Evolutionary conservation across 2,888 invertebrate genomes (phyloP).

Genomic region (Copidosoma aretas): DNA sequence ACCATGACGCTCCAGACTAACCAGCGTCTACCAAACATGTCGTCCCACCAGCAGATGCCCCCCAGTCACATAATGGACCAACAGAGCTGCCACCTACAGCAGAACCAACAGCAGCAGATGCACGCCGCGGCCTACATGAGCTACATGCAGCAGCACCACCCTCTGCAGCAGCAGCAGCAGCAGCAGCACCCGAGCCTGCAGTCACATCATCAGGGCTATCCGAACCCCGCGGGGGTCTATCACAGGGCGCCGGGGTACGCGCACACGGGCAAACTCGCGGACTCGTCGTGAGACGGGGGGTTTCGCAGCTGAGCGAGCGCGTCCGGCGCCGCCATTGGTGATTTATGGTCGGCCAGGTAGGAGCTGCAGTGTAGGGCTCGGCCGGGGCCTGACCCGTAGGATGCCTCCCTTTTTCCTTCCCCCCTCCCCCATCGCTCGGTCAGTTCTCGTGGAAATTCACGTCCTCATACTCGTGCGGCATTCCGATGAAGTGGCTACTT

Average conservation of each 20-base stretch:
- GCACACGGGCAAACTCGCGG: too few species aligned
- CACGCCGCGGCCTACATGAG: slow-evolving; percentile 14
- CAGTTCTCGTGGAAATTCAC: not conserved
- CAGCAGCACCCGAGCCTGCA: too few species aligned
- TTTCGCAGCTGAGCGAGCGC: slow-evolving; percentile 14
- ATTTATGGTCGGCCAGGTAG: slow-evolving; percentile 58
- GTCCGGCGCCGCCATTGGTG: slow-evolving; percentile 44
- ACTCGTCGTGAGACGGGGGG: too few species aligned
- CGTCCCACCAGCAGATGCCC: slow-evolving; percentile 39
- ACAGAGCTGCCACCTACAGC: slow-evolving; percentile 44
- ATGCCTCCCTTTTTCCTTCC: not conserved
- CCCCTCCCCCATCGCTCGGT: not conserved
- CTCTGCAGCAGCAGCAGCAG: slow-evolving; percentile 41
- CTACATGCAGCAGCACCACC: slow-evolving; percentile 28
- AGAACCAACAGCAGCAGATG: slow-evolving; percentile 43
- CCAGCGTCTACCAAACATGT: not conserved
- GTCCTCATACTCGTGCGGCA: not conserved
- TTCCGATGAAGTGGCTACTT: not conserved
- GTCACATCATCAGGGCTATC: too few species aligned
- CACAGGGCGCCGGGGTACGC: too few species aligned
- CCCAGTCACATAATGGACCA: slow-evolving; percentile 45
- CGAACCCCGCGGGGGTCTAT: too few species aligned
- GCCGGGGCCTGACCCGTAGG: not conserved
- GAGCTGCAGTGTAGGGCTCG: not conserved
- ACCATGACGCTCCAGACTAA: slow-evolving; percentile 16